Conservation (phyloP, 35 echinoderm and acorn worm genomes). For the Hemicentrotus pulcherrimus region DNA sequence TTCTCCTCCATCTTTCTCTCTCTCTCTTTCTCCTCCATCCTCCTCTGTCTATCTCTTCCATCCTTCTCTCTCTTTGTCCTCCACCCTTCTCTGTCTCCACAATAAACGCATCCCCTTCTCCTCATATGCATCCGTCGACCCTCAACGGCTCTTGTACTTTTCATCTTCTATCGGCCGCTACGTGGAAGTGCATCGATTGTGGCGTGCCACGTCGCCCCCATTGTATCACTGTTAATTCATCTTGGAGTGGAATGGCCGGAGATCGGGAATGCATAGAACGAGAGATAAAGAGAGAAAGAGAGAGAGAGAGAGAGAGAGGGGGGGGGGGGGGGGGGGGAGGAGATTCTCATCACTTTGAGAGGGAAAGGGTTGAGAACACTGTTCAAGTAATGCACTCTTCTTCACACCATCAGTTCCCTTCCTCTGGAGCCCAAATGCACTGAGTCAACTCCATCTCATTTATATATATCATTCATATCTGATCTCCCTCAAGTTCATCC, state of each 20-base stretch:
- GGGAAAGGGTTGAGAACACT: background rate
- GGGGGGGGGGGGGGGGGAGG: no score
- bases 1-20: background rate
- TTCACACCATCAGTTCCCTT: background rate
- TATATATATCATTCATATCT: no score
- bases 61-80: no score
- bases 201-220: background rate
- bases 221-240: constrained; percentile 5
- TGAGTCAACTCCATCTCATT: background rate
- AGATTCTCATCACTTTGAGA: background rate
- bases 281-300: background rate
- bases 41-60: background rate
- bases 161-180: background rate
- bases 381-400: background rate
- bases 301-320: background rate
- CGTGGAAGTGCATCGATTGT: background rate
- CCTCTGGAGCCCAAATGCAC: background rate
- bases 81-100: background rate
- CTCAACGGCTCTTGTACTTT: background rate
- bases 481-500: background rate
- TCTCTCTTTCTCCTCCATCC: no score
- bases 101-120: background rate
- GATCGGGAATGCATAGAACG: background rate
- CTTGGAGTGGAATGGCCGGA: background rate
- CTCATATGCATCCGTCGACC: background rate